Percentiles rank a stretch among this genome's conserved stretches.
Evolutionary conservation across 37 sponge, comb jelly and placozoan genomes (phyloP).

Genomic region (Amphimedon queenslandica): DNA sequence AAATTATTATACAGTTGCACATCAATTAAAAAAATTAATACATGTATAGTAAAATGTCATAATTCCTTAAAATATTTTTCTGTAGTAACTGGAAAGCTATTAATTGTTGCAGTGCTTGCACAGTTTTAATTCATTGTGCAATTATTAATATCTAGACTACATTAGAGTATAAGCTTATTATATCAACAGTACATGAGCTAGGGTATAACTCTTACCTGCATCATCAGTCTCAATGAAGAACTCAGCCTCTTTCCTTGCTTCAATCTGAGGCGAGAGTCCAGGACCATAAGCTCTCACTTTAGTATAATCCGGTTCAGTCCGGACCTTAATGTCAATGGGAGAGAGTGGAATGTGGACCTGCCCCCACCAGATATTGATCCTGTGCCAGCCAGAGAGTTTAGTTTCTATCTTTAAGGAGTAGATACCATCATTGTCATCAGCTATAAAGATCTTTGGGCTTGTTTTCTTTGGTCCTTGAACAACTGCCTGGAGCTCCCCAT

Average conservation of each 20-base stretch:
- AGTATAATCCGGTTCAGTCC: constrained; percentile 57
- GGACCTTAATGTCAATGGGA: constrained; percentile 70
- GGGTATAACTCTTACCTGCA: too few species aligned
- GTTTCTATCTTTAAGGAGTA: constrained; percentile 79
- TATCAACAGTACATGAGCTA: too few species aligned
- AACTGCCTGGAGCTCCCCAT: constrained; percentile 48
- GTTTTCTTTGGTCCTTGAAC: constrained; percentile 47
- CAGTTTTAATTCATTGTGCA: too few species aligned
- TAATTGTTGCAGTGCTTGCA: too few species aligned
- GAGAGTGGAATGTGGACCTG: constrained; percentile 63
- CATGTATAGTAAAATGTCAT: too few species aligned
- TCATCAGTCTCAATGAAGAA: constrained; percentile 65
- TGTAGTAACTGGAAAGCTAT: too few species aligned
- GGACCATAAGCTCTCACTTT: constrained; percentile 79
- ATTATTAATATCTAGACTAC: too few species aligned
- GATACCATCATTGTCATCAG: constrained; percentile 56
- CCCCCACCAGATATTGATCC: constrained; percentile 51
- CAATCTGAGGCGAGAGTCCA: constrained; percentile 47
- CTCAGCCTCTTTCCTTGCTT: constrained; percentile 37
- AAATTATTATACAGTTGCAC: too few species aligned
- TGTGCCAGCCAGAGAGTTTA: constrained; percentile 51
- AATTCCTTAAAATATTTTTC: too few species aligned
- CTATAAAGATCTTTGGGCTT: constrained; percentile 51
- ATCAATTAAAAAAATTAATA: too few species aligned
- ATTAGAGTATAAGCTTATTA: too few species aligned